Base-by-base conservation (phyloP, 2,797 vertebrate species). In the Orientallactaga sibirica region DNA sequence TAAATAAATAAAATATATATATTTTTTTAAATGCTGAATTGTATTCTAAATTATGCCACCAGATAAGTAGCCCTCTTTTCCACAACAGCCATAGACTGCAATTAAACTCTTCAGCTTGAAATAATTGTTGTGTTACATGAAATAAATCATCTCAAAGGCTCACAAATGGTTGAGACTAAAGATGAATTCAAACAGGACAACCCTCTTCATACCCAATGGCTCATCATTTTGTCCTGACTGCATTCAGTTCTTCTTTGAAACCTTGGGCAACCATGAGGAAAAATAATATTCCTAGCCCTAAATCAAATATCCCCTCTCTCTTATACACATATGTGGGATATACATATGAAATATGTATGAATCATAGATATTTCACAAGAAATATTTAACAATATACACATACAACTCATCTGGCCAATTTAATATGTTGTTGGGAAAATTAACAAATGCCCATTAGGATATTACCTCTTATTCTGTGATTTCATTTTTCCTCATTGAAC, bases 121-220 rank as follows among this genome's bases (percentile, higher is more conserved):
- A 90, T 86, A 75, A 78, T 73, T 14, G 66, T 71, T 67, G 68
- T 27, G 29, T 81, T 70, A 85, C 11, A 75, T 25, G 48, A 76
- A 12, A 87, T 20, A 27, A 55, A 66, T 25, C 14, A 88, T 81
- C 75, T 29, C 70, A 68, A 27, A 77, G 8, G 48, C 37, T 88
- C 95, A 95, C 77, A 86, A 90, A 70, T 61, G 33, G 22, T 20
- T 93, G 20, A 93, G 24, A 66, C 1, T 41, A 66, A 48, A 33
- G 48, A 77, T 22, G 16, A 86, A 84, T 18, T 18, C 7, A 29
- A 62, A 68, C 33, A 92, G 4, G 22, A 79, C 43, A 88, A 71
- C 41, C 29, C 14, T 19, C 67, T 22, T 88, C 68, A n/a, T 73
- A 71, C 3, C 58, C 66, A 88, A 58, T 58, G 79, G 14, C 58